Percentiles rank a stretch among this genome's conserved stretches.
Conservation (phyloP, 2,797 vertebrate genomes). For the Oryzias sinensis region DNA sequence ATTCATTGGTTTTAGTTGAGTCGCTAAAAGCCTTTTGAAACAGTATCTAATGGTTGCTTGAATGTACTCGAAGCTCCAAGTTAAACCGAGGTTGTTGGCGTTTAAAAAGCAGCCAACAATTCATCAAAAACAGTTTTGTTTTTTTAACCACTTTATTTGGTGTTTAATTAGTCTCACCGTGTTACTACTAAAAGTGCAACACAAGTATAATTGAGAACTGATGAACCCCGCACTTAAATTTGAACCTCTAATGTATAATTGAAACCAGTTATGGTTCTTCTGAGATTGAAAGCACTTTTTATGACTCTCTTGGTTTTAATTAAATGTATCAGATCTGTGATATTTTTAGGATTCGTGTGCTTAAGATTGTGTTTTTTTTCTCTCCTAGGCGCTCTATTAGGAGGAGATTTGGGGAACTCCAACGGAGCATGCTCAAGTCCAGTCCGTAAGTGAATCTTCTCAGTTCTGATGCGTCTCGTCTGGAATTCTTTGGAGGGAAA, state of each 20-base stretch:
- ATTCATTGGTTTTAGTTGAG: not conserved
- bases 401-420: constrained; percentile 90
- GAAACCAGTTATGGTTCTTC: constrained; percentile 38
- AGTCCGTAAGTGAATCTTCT: constrained; percentile 83
- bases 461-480: not conserved
- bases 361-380: constrained; percentile 7
- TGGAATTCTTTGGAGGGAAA: not conserved
- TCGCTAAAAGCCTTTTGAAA: not conserved
- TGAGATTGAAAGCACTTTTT: constrained; percentile 22
- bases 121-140: not conserved
- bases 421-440: constrained; percentile 95
- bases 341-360: constrained; percentile 2
- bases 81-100: too few relatives aligned
- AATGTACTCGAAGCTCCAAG: too few relatives aligned
- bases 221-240: constrained; percentile 25
- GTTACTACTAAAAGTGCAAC: constrained; percentile 6
- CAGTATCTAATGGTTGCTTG: too few relatives aligned
- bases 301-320: constrained; percentile 42
- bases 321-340: constrained; percentile 13
- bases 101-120: not conserved
- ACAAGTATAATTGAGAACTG: constrained; percentile 22
- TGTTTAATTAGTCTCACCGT: constrained; percentile 1
- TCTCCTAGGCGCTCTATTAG: constrained; percentile 86
- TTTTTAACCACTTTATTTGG: constrained; percentile 7
- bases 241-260: constrained; percentile 24